A percentile compares a stretch with the other conserved stretches of the same genome.
Evolutionary conservation across 2,797 vertebrate species (phyloP).

Genomic region (Tauraco hartlaubi): DNA sequence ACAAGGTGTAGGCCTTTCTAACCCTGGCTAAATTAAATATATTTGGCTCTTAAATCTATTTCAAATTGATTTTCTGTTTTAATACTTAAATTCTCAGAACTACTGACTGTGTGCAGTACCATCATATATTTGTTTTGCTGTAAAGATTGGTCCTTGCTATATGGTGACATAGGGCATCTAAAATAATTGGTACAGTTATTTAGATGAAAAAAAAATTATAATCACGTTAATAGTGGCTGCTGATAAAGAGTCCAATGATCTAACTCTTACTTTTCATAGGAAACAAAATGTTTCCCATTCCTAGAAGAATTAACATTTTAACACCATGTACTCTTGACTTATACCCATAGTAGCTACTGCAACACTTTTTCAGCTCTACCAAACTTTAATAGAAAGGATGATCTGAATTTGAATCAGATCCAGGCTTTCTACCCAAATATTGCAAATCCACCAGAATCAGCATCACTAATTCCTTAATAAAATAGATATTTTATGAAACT

Average conservation of each 20-base stretch:
- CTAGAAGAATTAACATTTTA: background rate
- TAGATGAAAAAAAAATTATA: background rate
- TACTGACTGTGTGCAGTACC: background rate
- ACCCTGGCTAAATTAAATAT: background rate
- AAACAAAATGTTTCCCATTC: background rate
- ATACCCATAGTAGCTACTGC: background rate
- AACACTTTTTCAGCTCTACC: background rate
- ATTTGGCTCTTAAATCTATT: background rate
- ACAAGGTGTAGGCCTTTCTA: too few species aligned
- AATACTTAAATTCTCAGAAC: background rate
- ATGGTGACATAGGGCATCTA: fast-evolving
- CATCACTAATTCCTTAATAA: slow-evolving; percentile 71
- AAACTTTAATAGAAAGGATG: slow-evolving; percentile 15
- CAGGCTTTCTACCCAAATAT: background rate
- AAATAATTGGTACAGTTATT: background rate
- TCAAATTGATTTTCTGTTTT: background rate
- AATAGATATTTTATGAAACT: slow-evolving; percentile 72
- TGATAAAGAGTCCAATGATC: background rate
- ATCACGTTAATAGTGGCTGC: background rate
- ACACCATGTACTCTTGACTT: background rate
- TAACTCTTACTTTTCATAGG: background rate
- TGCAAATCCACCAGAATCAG: background rate
- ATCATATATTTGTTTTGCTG: background rate
- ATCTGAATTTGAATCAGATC: slow-evolving; percentile 46
- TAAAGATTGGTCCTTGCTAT: background rate